phyloP scores from a whole-genome alignment of 2,797 vertebrate species.

The Phoebastria nigripes region DNA sequence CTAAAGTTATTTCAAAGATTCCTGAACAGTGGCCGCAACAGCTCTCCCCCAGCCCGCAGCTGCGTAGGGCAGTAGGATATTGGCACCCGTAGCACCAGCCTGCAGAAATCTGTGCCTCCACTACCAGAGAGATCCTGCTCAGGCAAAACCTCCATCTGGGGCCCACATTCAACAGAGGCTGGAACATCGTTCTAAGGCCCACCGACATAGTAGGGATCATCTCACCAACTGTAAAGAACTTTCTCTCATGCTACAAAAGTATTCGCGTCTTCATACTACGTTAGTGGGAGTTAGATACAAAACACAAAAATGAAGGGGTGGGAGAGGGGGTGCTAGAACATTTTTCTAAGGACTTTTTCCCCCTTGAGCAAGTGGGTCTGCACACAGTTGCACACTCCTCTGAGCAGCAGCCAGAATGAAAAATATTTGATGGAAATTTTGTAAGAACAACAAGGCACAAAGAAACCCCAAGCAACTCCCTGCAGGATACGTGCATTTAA shows the following conservation, averaged over 20 bases:
- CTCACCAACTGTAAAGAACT: neutral
- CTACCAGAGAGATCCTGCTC: neutral
- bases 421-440: neutral
- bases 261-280: neutral
- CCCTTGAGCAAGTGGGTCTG: neutral
- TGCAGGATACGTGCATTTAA: neutral
- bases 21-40: neutral
- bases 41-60: neutral
- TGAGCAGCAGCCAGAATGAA: neutral
- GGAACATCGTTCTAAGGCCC: accelerated
- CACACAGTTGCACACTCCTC: neutral
- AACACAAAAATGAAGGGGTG: neutral
- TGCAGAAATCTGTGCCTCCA: neutral
- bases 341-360: neutral
- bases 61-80: neutral
- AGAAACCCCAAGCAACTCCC: neutral
- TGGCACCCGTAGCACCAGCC: neutral
- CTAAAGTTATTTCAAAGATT: neutral
- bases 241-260: neutral
- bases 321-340: neutral
- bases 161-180: neutral
- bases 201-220: accelerated
- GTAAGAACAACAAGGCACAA: neutral
- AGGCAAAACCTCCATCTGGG: neutral
- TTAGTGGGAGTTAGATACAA: neutral